Conservation (phyloP, 2,113 vertebrate genomes). For the Malurus alboscapulatus region DNA sequence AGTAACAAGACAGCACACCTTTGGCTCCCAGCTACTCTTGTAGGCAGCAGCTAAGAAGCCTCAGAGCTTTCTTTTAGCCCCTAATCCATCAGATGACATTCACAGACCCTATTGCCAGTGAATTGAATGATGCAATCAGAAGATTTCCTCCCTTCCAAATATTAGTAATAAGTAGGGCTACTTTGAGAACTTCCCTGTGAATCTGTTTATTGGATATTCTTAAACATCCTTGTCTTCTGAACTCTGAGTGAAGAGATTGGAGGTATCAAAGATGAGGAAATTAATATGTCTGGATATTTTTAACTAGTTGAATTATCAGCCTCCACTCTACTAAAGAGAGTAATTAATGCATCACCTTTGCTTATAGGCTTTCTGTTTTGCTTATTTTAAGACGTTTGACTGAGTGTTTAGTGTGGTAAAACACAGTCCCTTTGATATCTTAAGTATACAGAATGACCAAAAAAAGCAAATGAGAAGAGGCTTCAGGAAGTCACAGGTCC, state of each 20-base stretch:
- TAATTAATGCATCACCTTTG: background rate
- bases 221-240: background rate
- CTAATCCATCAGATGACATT: background rate
- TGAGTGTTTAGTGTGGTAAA: background rate
- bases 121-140: background rate
- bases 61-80: background rate
- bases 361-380: background rate
- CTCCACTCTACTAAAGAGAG: background rate
- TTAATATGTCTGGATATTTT: background rate
- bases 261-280: background rate
- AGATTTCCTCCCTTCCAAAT: background rate
- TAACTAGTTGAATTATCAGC: background rate
- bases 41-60: background rate
- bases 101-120: background rate
- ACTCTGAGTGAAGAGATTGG: background rate
- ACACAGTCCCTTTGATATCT: background rate
- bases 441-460: background rate
- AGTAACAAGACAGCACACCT: background rate
- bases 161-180: background rate
- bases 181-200: background rate
- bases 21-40: background rate
- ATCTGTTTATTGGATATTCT: background rate
- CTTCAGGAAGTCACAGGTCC: background rate
- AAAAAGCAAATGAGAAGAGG: background rate
- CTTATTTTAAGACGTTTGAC: background rate